Conservation (phyloP, 1,140 invertebrate genomes). For the Plectrocnemia conspersa region DNA sequence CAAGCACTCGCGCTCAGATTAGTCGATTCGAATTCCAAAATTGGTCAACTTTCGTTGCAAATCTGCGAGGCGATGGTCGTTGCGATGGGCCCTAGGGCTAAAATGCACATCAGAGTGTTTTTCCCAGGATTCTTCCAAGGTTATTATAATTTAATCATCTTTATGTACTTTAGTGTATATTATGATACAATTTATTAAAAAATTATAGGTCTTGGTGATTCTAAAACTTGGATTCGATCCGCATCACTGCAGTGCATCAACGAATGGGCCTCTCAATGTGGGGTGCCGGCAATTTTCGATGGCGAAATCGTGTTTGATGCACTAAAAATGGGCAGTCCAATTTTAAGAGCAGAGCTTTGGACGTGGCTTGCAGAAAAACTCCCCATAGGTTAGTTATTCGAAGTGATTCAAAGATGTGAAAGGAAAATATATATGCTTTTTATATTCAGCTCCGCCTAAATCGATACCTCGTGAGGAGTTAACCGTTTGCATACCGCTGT, state of each 20-base stretch:
- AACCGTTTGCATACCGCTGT: conserved; percentile 66
- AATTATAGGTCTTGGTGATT: conserved; percentile 55
- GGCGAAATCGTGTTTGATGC: conserved; percentile 85
- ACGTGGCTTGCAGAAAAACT: conserved; percentile 79
- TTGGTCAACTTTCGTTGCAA: conserved; percentile 75
- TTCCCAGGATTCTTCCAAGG: conserved; percentile 81
- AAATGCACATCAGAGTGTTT: conserved; percentile 72
- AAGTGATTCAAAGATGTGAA: conserved; percentile 6
- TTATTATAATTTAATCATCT: too few species aligned
- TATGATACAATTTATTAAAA: too few species aligned
- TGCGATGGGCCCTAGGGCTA: conserved; percentile 76
- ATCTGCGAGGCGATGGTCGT: conserved; percentile 75
- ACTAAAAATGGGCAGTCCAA: conserved; percentile 77
- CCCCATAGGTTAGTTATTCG: conserved; percentile 57
- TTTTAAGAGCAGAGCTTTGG: conserved; percentile 75
- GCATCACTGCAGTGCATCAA: conserved; percentile 78
- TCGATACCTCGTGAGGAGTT: conserved; percentile 78
- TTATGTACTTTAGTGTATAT: too few species aligned
- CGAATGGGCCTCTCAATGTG: conserved; percentile 74
- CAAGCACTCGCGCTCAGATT: conserved; percentile 70
- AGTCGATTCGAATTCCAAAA: conserved; percentile 86
- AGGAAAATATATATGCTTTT: conserved; percentile 12
- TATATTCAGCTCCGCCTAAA: conserved; percentile 57
- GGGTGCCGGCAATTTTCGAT: conserved; percentile 79
- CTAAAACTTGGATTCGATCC: conserved; percentile 69